Base-by-base conservation (phyloP, 2,888 invertebrate genomes). In the Drosophila longiperda region DNA sequence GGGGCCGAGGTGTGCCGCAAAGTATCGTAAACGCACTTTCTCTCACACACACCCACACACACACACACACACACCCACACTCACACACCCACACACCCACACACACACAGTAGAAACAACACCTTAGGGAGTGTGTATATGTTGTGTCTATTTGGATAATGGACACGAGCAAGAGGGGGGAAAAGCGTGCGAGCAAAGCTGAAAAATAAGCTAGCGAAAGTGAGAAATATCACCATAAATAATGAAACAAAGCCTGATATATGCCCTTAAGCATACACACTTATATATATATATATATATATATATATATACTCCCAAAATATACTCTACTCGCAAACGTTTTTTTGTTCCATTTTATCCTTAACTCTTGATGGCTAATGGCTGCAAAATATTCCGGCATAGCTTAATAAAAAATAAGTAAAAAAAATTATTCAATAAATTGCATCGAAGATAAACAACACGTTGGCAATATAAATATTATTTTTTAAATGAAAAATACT, bases 1-100 rank as follows among this genome's bases (percentile, higher is more conserved):
- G 87, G 87, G 87, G 83, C 87, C 87, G 86, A 83, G 87, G 83
- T 86, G 76, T 75, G 86, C 72, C 86, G 64, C 86, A 83, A 71
- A 80, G 83, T 80, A 82, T 72, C 70, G 36, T 67, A 69, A 76
- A 81, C 73, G 69, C 64, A 67, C 62, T 9, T 40, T 36, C 62
- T 32, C 40, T 8, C 60, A 34, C 67, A 54, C 54, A 53, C 45
- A 11, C 34, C 20, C 1, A 23, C 60, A 26, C 52, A 66, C 52
- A 53, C 57, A 50, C 1, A 23, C 60, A 26, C 52, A 66, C 52
- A 53, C 57, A 50, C 42, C 34, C 15, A 52, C 55, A 23, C 52
- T 63, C 52, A 48, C n/a, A 38, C 62, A 54, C 58, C 49, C 55
- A 57, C 52, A 53, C 57, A 49, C 42, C 38, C 15, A 52, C 55